Percentiles rank a stretch among this genome's conserved stretches.
Evolutionary conservation across 2,888 invertebrate genomes (phyloP).

Genomic region (Heliconius aoede): DNA sequence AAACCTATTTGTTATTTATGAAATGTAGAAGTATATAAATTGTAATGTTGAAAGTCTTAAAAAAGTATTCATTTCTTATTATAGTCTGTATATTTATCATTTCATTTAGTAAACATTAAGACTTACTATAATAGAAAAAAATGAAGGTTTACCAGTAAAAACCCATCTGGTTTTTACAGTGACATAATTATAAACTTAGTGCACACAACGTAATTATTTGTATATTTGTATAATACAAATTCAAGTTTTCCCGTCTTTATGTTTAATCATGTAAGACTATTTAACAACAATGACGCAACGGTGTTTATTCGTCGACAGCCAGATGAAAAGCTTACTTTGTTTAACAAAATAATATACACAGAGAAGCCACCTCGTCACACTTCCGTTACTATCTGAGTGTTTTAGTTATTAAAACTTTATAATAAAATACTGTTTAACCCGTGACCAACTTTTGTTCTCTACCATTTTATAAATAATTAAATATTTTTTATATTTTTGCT

Average conservation of each 20-base stretch:
- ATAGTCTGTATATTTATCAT: too few relatives aligned
- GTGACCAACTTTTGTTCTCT: constrained; percentile 7
- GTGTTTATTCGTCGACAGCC: constrained; percentile 9
- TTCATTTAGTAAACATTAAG: too few relatives aligned
- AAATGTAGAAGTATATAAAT: too few relatives aligned
- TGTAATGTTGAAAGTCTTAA: too few relatives aligned
- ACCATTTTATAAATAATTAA: neutral
- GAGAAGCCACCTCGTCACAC: constrained; percentile 13
- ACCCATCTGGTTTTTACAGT: neutral
- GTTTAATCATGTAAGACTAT: neutral
- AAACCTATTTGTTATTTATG: too few relatives aligned
- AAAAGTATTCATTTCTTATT: too few relatives aligned
- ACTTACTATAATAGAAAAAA: neutral
- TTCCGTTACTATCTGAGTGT: constrained; percentile 20
- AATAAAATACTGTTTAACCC: neutral
- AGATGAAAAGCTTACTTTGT: constrained; percentile 6
- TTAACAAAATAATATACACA: constrained; percentile 18
- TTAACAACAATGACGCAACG: constrained; percentile 6
- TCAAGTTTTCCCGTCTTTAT: neutral
- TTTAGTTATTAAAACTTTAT: constrained; percentile 25
- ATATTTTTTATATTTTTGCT: neutral
- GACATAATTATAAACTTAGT: neutral
- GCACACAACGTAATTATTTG: neutral
- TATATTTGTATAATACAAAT: neutral
- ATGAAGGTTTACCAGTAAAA: neutral